Evolutionary conservation across 2,888 invertebrate species (phyloP).

Genomic region (Ernsta delagoae): DNA sequence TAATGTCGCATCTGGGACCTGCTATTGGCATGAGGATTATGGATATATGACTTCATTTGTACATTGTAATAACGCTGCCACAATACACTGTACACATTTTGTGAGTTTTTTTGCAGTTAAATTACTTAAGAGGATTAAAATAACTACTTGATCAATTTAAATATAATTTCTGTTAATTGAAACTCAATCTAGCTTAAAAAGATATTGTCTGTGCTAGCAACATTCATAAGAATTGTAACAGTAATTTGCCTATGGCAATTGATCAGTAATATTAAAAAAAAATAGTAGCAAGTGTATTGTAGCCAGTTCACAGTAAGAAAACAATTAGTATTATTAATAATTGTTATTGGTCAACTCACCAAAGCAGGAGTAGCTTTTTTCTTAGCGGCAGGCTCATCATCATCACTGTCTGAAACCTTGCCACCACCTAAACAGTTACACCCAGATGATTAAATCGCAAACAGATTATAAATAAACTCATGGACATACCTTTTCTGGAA

Average conservation of each 20-base stretch:
- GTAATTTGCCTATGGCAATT: neutral
- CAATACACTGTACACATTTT: too few species aligned
- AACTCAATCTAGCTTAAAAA: neutral
- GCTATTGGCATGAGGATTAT: too few species aligned
- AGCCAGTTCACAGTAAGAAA: neutral
- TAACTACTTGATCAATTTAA: neutral
- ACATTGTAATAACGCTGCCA: neutral
- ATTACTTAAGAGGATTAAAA: too few species aligned
- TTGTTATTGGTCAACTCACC: constrained; percentile 55
- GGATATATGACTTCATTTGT: too few species aligned
- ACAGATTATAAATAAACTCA: constrained; percentile 33
- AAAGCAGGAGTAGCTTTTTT: constrained; percentile 87
- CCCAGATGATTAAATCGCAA: constrained; percentile 44
- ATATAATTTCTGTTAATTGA: too few species aligned
- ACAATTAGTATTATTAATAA: constrained; percentile 10
- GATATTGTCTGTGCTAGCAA: neutral
- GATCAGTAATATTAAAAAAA: neutral
- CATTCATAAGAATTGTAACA: neutral
- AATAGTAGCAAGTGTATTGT: constrained; percentile 1
- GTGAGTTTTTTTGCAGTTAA: too few species aligned
- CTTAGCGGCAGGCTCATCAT: constrained; percentile 93
- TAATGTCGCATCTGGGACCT: too few species aligned
- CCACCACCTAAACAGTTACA: constrained; percentile 79
- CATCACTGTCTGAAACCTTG: constrained; percentile 92
- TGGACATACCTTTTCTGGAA: constrained; percentile 52